Percentiles rank a stretch among this genome's conserved stretches.
phyloP scores from a whole-genome alignment of 2,888 invertebrate genomes.

The Monochamus alternatus region DNA sequence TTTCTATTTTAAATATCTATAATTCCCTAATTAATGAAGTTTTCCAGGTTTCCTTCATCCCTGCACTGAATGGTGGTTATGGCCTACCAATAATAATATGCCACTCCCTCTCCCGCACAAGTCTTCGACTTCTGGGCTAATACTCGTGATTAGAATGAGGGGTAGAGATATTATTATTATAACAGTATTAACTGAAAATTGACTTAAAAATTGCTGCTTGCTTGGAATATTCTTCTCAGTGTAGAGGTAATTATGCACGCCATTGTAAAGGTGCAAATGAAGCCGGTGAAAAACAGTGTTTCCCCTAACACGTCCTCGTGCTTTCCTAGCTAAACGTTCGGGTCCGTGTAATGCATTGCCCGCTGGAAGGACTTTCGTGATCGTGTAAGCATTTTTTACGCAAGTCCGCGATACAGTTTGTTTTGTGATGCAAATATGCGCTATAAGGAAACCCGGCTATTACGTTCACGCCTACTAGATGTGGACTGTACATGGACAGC shows the following conservation, averaged over 20 bases:
- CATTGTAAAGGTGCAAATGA: conserved; percentile 14
- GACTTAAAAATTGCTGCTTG: too few species aligned
- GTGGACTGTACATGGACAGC: conserved; percentile 60
- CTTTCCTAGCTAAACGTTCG: conserved; percentile 22
- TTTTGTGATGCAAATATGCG: conserved; percentile 64
- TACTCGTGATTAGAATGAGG: too few species aligned
- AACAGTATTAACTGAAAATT: too few species aligned
- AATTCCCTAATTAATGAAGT: too few species aligned
- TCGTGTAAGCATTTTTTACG: conserved; percentile 45
- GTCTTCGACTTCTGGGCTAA: too few species aligned
- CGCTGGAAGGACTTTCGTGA: conserved; percentile 45
- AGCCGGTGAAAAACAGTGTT: conserved; percentile 7
- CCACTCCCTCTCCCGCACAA: too few species aligned
- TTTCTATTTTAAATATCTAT: too few species aligned
- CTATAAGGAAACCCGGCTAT: conserved; percentile 64
- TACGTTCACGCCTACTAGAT: conserved; percentile 63
- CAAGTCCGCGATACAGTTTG: conserved; percentile 53
- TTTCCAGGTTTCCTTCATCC: too few species aligned
- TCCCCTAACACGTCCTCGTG: conserved; percentile 25
- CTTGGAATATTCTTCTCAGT: too few species aligned
- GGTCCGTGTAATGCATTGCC: conserved; percentile 39
- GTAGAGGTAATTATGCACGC: neutral
- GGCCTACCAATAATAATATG: too few species aligned
- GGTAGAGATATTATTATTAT: too few species aligned
- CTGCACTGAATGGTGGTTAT: too few species aligned